Base-by-base conservation (phyloP, 2,797 vertebrate genomes). In the Erethizon dorsatum region DNA sequence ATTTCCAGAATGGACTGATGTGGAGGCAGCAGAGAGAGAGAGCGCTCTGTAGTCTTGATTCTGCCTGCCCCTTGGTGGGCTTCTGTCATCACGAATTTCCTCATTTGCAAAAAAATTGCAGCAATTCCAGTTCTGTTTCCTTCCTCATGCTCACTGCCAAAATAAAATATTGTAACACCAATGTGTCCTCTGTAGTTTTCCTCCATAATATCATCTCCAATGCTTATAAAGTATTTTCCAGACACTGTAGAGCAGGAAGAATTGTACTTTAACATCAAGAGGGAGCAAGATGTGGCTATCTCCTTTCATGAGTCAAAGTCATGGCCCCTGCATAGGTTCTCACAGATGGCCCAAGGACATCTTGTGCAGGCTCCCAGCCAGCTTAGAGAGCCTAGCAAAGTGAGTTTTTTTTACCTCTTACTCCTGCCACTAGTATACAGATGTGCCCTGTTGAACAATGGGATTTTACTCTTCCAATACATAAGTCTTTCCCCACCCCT, bases 1-100 rank as follows among this genome's bases (percentile, higher is more conserved):
- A 86, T 82, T 95, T 94, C 59, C 54, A 71, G n/a, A 63, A 31
- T 47, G 33, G 45, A 85, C n/a, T 69, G n/a, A 17, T 59, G 47
- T 12, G 18, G n/a, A 90, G n/a, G 41, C 5, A 33, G 82, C 37
- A 69, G 69, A 84, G 78, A 69, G 41, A 57, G 56, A 56, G 7
- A 52, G 52, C 22, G 6, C n/a, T 57, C 67, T 50, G 47, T 50
- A 47, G 37, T 82, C 37, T 71, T 59, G 57, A 28, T 73, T 87
- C 63, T 31, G 13, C 47, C 5, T 45, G 87, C 75, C 47, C 45
- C 85, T 50, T 54, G 63, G n/a, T 57, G 82, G 45, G 15, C 47
- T 78, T 61, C 33, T 65, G 86, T 61, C 57, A 78, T 56, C 26
- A 61, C 61, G 1, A 17, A 31, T 26, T 57, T 90, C 71, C 82